These are phyloP conservation scores for Tromatobia lineatoria DNA, from an alignment of 2,888 invertebrate genomes.

Conservation along the genomic window DNA sequence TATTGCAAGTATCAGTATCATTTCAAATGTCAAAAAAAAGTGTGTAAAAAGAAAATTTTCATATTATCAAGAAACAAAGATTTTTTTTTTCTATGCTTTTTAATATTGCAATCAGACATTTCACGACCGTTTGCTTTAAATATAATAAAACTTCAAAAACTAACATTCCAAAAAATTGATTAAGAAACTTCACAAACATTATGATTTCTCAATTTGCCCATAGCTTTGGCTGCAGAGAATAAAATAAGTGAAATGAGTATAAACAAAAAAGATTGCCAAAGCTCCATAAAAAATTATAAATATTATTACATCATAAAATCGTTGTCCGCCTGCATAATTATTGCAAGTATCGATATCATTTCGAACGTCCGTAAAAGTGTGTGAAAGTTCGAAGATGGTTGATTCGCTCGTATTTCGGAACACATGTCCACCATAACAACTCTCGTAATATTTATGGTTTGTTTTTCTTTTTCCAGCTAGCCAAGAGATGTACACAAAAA, in stretches of 20 bases:
- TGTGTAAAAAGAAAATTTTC: too few species aligned
- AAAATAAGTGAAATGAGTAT: background rate
- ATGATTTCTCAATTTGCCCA: background rate
- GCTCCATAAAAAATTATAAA: background rate
- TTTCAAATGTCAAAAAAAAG: too few species aligned
- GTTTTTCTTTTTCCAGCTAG: constrained; percentile 33
- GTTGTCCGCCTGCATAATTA: background rate
- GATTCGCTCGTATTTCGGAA: background rate
- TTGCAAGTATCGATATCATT: background rate
- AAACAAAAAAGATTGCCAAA: background rate
- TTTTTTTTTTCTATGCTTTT: background rate
- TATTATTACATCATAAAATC: background rate
- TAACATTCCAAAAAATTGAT: background rate
- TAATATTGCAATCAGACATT: too few species aligned
- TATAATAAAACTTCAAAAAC: too few species aligned
- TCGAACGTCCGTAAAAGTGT: background rate
- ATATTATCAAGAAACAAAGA: too few species aligned
- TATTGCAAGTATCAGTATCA: too few species aligned
- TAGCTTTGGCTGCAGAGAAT: background rate
- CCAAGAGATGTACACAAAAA: background rate
- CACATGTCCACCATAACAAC: constrained; percentile 11
- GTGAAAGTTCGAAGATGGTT: background rate
- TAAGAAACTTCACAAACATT: background rate
- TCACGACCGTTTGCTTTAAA: too few species aligned
- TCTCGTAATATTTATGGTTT: constrained; percentile 18